Conservation (phyloP, 1,140 invertebrate genomes). For the Orchestia grillus region DNA sequence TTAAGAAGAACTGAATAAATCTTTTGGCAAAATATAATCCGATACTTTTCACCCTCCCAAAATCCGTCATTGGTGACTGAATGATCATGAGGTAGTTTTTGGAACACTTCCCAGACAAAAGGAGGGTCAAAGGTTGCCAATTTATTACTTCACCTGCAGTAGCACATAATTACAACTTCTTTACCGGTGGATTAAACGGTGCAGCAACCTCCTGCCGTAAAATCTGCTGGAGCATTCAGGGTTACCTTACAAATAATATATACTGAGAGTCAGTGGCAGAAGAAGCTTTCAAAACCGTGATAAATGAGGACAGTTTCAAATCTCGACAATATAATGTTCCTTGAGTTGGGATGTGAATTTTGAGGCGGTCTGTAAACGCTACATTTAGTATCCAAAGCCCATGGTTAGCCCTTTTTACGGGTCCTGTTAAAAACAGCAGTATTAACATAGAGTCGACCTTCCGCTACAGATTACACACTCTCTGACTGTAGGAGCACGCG, state of each 20-base stretch:
- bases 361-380: neutral
- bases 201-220: neutral
- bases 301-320: neutral
- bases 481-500: neutral
- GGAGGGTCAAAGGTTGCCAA: neutral
- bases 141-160: neutral
- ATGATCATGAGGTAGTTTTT: neutral
- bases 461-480: neutral
- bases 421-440: neutral
- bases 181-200: neutral
- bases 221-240: neutral
- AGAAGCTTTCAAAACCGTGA: neutral
- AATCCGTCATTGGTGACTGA: neutral
- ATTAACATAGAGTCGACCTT: neutral
- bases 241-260: slow-evolving; percentile 2
- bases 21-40: neutral
- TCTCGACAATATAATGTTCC: neutral
- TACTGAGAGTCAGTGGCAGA: neutral
- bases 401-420: neutral
- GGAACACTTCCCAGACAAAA: neutral
- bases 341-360: neutral
- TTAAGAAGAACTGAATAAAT: neutral
- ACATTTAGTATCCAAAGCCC: neutral
- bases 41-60: neutral
- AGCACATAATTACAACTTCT: neutral